Percentiles rank a stretch among this genome's conserved stretches.
These are phyloP conservation scores for Melierax canorus DNA, from an alignment of 2,113 vertebrate genomes.

Conservation along the genomic window DNA sequence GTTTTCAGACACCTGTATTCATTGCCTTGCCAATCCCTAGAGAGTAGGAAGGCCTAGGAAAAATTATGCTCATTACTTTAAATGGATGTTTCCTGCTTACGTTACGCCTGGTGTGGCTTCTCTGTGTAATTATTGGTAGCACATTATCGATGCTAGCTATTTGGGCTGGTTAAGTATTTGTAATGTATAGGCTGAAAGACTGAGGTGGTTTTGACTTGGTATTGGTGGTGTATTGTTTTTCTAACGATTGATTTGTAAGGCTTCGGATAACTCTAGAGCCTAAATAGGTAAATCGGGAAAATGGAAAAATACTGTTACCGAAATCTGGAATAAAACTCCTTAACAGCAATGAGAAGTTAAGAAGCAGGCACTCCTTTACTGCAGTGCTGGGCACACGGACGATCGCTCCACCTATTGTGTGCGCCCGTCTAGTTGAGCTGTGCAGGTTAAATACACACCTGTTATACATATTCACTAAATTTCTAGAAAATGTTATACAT, in stretches of 20 bases:
- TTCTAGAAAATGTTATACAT: too few relatives aligned
- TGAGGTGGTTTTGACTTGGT: background rate
- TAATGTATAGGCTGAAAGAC: background rate
- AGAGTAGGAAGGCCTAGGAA: background rate
- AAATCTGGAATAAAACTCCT: too few relatives aligned
- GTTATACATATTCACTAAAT: too few relatives aligned
- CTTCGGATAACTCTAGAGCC: background rate
- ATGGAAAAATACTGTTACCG: background rate
- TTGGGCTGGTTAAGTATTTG: background rate
- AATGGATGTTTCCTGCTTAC: background rate
- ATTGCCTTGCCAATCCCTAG: background rate
- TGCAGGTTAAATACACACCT: too few relatives aligned
- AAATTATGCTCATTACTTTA: background rate
- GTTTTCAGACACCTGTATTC: background rate
- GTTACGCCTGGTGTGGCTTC: accelerated
- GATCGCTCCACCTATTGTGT: too few relatives aligned
- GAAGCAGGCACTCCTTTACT: too few relatives aligned
- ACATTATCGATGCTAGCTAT: accelerated
- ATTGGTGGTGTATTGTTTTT: background rate
- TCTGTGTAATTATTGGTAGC: background rate
- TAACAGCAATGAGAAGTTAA: too few relatives aligned
- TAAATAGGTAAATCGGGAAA: background rate
- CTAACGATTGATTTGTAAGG: background rate
- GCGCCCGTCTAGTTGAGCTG: too few relatives aligned
- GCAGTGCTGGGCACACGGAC: too few relatives aligned